These are phyloP conservation scores for Calephelis virginiensis DNA, from an alignment of 1,140 invertebrate species.

Conservation along the genomic window DNA sequence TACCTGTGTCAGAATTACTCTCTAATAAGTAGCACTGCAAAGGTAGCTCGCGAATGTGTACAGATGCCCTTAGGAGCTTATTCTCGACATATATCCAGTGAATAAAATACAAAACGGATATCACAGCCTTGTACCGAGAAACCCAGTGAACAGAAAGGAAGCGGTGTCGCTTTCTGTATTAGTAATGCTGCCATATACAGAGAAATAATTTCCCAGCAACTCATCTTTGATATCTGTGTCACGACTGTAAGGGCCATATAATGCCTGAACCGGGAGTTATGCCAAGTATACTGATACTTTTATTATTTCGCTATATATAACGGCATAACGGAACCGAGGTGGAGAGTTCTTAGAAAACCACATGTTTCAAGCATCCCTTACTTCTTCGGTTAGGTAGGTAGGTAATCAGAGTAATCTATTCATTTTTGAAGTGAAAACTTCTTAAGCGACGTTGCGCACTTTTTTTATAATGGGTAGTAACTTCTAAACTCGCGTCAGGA, in stretches of 20 bases:
- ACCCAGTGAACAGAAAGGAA: conserved; percentile 18
- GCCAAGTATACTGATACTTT: conserved; percentile 1
- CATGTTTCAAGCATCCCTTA: no score
- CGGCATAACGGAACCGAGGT: not conserved
- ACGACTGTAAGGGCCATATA: conserved; percentile 17
- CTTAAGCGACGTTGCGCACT: no score
- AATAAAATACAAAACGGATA: conserved; percentile 16
- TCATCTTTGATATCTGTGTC: conserved; percentile 29
- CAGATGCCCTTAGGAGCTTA: no score
- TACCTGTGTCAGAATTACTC: no score
- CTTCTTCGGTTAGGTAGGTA: no score
- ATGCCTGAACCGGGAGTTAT: conserved; percentile 19
- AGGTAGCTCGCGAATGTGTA: no score
- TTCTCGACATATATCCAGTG: not conserved
- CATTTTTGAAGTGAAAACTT: no score
- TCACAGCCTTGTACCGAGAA: conserved; percentile 15
- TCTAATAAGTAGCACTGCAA: no score
- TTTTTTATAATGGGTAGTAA: no score
- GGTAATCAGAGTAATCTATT: no score
- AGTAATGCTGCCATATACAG: conserved; percentile 26
- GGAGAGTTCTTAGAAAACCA: not conserved
- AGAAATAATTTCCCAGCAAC: conserved; percentile 28
- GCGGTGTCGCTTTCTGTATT: conserved; percentile 19
- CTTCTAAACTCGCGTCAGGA: no score
- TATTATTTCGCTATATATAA: not conserved